These are phyloP conservation scores for Maniola hyperantus DNA, from an alignment of 2,888 invertebrate genomes.

Conservation along the genomic window DNA sequence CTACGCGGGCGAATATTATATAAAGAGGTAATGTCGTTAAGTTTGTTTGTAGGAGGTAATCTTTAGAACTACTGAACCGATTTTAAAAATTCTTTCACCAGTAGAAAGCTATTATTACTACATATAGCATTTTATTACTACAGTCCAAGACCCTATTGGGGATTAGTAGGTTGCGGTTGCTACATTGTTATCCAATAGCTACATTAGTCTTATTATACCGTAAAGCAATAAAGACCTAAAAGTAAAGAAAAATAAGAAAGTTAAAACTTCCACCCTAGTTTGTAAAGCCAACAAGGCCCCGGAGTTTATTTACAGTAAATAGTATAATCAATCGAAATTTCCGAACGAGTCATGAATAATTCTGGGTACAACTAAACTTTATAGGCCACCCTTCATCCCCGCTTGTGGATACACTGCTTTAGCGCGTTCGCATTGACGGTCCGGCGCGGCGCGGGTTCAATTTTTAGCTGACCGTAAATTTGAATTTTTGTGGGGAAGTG, in stretches of 20 bases:
- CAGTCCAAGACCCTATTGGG: too few species aligned
- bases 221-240: neutral
- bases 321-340: constrained; percentile 69
- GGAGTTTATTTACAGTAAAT: constrained; percentile 42
- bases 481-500: too few species aligned
- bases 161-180: too few species aligned
- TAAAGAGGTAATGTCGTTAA: too few species aligned
- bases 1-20: too few species aligned
- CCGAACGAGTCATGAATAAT: constrained; percentile 68
- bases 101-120: too few species aligned
- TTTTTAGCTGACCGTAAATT: neutral
- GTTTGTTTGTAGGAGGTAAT: too few species aligned
- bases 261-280: neutral
- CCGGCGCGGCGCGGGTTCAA: too few species aligned
- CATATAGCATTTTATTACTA: too few species aligned
- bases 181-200: neutral
- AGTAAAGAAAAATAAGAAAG: constrained; percentile 1
- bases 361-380: constrained; percentile 56
- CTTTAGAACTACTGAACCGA: too few species aligned
- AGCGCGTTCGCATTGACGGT: constrained; percentile 6
- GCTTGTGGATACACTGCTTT: constrained; percentile 15
- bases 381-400: constrained; percentile 38
- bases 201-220: neutral
- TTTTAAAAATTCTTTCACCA: too few species aligned
- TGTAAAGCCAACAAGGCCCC: constrained; percentile 1